Percentiles rank a stretch among this genome's conserved stretches.
Evolutionary conservation across 2,797 vertebrate species (phyloP).

Genomic region (Falco novaeseelandiae): DNA sequence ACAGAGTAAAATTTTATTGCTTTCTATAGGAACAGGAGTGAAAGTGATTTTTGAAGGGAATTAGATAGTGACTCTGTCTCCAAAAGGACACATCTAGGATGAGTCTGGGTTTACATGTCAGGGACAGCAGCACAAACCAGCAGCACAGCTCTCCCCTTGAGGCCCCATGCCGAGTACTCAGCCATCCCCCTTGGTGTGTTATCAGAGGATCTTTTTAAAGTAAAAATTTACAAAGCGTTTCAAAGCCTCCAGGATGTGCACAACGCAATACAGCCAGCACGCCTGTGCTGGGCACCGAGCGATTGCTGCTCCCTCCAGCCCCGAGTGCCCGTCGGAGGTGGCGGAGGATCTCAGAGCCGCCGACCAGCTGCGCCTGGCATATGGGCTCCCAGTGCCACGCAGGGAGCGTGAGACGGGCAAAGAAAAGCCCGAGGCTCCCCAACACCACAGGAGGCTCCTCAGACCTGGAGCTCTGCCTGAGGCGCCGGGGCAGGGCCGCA

Average conservation of each 20-base stretch:
- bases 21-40: neutral
- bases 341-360: neutral
- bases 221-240: neutral
- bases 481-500: neutral
- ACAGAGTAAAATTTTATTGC: neutral
- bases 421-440: neutral
- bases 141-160: neutral
- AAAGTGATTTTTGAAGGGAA: neutral
- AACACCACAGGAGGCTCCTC: neutral
- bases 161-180: rapidly evolving
- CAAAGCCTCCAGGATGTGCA: neutral
- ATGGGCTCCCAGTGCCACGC: constrained; percentile 25
- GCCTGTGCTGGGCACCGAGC: neutral
- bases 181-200: neutral
- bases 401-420: constrained; percentile 20
- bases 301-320: neutral
- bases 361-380: constrained; percentile 17
- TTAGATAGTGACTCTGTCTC: neutral
- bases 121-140: neutral
- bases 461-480: neutral
- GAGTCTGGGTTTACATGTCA: neutral
- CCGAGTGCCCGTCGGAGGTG: neutral
- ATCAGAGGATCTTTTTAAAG: neutral
- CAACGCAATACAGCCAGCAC: rapidly evolving
- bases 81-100: neutral